These are phyloP conservation scores for Tupiocoris notatus DNA, from an alignment of 2,888 invertebrate species.

Conservation along the genomic window DNA sequence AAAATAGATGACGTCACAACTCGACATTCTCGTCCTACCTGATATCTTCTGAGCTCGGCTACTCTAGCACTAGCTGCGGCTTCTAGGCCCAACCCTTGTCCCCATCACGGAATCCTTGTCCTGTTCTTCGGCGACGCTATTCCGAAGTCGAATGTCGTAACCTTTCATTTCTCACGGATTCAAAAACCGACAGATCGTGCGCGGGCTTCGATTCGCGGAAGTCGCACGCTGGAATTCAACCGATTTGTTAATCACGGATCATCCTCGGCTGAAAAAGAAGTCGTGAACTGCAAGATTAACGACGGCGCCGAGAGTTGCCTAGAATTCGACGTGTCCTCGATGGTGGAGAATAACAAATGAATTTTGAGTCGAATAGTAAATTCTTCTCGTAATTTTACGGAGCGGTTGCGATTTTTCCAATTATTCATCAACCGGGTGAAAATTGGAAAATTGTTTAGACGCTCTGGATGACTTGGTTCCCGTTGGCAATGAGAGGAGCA, in stretches of 20 bases:
- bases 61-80: background rate
- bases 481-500: no score
- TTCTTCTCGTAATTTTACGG: no score
- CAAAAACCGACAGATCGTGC: background rate
- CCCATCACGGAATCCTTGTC: no score
- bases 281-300: background rate
- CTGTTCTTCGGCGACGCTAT: background rate
- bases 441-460: no score
- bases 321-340: no score
- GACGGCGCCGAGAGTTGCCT: no score
- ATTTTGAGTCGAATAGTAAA: no score
- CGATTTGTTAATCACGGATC: background rate
- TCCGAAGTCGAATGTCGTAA: background rate
- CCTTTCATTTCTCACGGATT: background rate
- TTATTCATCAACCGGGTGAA: no score
- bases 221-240: background rate
- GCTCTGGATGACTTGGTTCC: no score
- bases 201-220: background rate
- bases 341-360: no score
- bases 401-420: no score
- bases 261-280: background rate
- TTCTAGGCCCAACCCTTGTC: background rate
- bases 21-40: constrained; percentile 28
- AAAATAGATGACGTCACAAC: constrained; percentile 32
- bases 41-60: background rate